phyloP scores from a whole-genome alignment of 2,797 vertebrate species.

The Carapus acus region DNA sequence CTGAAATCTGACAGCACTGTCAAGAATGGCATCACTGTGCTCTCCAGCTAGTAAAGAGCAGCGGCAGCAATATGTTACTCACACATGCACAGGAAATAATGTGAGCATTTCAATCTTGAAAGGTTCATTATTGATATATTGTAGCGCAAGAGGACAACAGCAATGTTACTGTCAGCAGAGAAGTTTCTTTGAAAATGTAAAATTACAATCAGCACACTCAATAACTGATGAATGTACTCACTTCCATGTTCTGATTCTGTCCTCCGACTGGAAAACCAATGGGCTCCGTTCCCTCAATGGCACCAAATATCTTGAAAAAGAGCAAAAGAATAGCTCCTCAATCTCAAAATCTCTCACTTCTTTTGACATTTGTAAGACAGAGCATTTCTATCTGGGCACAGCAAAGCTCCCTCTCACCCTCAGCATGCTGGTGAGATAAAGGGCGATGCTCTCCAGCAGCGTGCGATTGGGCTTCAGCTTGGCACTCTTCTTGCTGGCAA shows the following conservation, averaged over 20 bases:
- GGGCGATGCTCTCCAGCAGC: conserved; percentile 77
- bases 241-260: conserved; percentile 70
- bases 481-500: conserved; percentile 79
- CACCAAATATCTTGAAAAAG: conserved; percentile 85
- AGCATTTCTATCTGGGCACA: no score
- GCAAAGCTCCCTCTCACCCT: conserved; percentile 79
- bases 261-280: conserved; percentile 90
- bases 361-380: background rate
- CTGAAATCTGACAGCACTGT: conserved; percentile 87
- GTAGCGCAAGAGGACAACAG: no score
- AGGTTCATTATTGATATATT: no score
- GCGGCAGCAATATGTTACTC: no score
- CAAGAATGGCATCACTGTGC: conserved; percentile 90
- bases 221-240: no score
- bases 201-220: no score
- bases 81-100: no score
- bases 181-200: no score
- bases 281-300: conserved; percentile 79
- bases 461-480: conserved; percentile 79
- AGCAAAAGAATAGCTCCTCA: no score
- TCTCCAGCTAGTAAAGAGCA: conserved; percentile 77
- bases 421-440: conserved; percentile 86
- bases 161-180: no score
- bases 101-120: no score
- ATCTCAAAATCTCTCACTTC: no score